A percentile compares a stretch with the other conserved stretches of the same genome.
phyloP scores from a whole-genome alignment of 2,888 invertebrate genomes.

The Limnephilus marmoratus region DNA sequence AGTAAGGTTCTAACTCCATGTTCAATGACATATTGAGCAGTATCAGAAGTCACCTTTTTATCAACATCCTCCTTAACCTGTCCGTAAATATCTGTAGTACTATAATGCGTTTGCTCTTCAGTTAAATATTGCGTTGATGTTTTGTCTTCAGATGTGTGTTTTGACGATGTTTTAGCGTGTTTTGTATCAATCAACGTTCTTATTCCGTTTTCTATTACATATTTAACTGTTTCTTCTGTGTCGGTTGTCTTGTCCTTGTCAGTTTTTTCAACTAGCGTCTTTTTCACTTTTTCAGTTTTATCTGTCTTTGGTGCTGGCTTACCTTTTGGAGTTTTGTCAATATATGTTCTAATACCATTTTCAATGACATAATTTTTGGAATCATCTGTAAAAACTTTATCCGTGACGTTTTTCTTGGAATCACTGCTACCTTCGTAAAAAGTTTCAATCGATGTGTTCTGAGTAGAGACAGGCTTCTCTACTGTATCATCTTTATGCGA shows the following conservation, averaged over 20 bases:
- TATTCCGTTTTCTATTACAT: conserved; percentile 64
- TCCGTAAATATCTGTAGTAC: conserved; percentile 14
- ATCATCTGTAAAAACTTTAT: conserved; percentile 25
- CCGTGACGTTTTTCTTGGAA: neutral
- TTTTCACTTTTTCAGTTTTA: conserved; percentile 12
- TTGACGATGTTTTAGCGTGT: neutral
- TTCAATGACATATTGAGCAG: conserved; percentile 22
- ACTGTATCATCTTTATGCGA: neutral
- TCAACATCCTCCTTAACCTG: conserved; percentile 11
- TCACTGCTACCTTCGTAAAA: neutral
- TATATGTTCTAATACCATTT: conserved; percentile 56
- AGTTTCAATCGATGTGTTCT: neutral
- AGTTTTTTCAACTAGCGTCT: conserved; percentile 17
- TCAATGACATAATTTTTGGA: conserved; percentile 46
- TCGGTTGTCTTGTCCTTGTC: neutral
- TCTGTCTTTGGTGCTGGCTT: conserved; percentile 16
- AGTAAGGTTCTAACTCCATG: conserved; percentile 44
- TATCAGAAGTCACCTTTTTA: conserved; percentile 4
- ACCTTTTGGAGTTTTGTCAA: conserved; percentile 42
- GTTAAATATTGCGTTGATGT: neutral
- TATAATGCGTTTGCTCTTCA: neutral
- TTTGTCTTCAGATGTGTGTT: conserved; percentile 34
- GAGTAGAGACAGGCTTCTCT: neutral
- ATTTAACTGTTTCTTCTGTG: conserved; percentile 39
- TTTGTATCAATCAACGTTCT: conserved; percentile 56